Evolutionary conservation across 2,113 vertebrate species (phyloP).

Genomic region (Callaeas wilsoni): DNA sequence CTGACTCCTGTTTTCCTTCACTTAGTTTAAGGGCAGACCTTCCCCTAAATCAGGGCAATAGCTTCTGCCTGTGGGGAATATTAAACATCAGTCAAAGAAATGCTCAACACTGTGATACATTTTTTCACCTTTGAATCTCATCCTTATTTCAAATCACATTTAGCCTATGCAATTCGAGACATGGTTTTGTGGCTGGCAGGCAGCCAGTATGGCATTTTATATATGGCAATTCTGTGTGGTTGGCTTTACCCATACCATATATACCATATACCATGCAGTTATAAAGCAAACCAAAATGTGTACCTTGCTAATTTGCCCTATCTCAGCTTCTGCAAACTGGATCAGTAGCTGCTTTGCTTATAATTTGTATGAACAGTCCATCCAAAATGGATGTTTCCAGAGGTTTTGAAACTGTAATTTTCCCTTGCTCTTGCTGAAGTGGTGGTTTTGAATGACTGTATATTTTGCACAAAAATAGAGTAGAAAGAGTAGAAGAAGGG

Average conservation of each 20-base stretch:
- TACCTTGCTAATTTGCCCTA: neutral
- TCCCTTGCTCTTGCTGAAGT: neutral
- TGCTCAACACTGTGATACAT: neutral
- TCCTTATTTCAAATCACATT: neutral
- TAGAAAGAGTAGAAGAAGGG: neutral
- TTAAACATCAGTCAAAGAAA: neutral
- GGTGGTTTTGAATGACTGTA: neutral
- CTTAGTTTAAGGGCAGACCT: neutral
- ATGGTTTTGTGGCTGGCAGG: neutral
- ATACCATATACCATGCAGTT: neutral
- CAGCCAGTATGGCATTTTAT: neutral
- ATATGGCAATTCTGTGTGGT: neutral
- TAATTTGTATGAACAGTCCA: neutral
- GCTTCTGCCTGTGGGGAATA: neutral
- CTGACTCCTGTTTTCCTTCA: neutral
- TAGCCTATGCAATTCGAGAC: neutral
- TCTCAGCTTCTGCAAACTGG: neutral
- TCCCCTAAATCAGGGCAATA: neutral
- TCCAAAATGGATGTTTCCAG: neutral
- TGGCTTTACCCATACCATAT: neutral
- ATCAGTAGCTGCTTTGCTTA: neutral
- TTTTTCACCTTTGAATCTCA: neutral
- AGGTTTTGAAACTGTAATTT: neutral
- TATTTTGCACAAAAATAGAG: neutral
- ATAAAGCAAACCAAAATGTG: neutral